Base-by-base conservation (phyloP, 2,113 vertebrate genomes). In the Ranitomeya variabilis region DNA sequence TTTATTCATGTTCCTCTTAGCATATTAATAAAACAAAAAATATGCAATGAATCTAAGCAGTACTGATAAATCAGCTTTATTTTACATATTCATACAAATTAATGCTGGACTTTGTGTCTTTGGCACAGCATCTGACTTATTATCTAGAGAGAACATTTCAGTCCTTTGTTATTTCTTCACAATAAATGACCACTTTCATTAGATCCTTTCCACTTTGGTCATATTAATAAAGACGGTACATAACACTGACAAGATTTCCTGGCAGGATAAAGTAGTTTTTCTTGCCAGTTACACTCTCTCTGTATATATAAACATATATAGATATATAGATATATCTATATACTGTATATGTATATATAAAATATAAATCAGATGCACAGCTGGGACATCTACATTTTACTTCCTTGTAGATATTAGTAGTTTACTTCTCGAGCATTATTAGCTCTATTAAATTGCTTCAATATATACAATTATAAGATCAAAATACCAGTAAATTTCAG, bases 391-490 rank as follows among this genome's bases (percentile, higher is more conserved):
- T 37, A 45, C 74, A 64, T 78, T 59, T 23, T 60, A 45, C 8
- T 21, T 86, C 62, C 18, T 51, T 16, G 85, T 52, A 52, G n/a
- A n/a, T 45, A 23, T 86, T n/a, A 64, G 26, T 62, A 66, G 31
- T 67, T 67, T 67, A 23, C 73, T 51, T 51, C 13, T 66, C 19
- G 26, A 6, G 3, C 19, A 86, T 78, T 77, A 86, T 77, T 62
- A 77, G 71, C 37, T 6, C 55, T 45, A 16, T 86, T 64, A 31
- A 31, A 31, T 77, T 12, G n/a, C 51, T 86, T 60, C 71, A 78
- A 77, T 86, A 37, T 64, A 66, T 85, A 18, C 83, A 85, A 31
- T 37, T 80, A 37, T 60, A 74, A 85, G 85, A 86, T 86, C 73
- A 78, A 86, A 78, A 86, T 52, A n/a, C n/a, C n/a, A n/a, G n/a